phyloP scores from a whole-genome alignment of 2,797 vertebrate species.

The Anableps anableps region DNA sequence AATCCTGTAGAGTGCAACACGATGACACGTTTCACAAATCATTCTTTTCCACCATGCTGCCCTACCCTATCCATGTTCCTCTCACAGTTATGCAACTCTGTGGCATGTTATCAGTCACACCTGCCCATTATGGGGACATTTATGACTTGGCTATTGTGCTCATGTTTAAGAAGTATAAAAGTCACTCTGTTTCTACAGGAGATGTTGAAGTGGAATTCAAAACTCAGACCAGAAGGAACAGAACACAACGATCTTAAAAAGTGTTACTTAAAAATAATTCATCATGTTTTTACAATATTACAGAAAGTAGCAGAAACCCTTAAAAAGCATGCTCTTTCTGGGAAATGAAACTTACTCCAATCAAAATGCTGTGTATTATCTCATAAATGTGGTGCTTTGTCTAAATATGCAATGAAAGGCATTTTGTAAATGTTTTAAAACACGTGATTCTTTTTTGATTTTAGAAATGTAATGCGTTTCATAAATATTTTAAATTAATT shows the following conservation, averaged over 20 bases:
- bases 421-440: not conserved
- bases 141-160: conserved; percentile 28
- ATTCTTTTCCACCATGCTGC: no score
- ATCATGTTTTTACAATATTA: not conserved
- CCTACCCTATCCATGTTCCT: not conserved
- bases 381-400: not conserved
- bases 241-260: not conserved
- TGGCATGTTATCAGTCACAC: conserved; percentile 2
- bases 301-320: no score
- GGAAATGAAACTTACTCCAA: not conserved
- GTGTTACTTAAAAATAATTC: not conserved
- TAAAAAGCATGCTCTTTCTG: not conserved
- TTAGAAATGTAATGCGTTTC: not conserved
- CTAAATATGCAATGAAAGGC: not conserved
- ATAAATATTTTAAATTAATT: no score
- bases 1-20: not conserved
- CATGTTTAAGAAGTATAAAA: not conserved
- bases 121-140: not conserved
- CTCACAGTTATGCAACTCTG: conserved; percentile 4
- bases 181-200: not conserved
- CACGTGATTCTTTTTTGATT: not conserved
- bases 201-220: no score
- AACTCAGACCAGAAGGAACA: not conserved
- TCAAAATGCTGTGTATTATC: not conserved
- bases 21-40: not conserved